Conservation (phyloP, 2,113 vertebrate species). For the Myocastor coypus region DNA sequence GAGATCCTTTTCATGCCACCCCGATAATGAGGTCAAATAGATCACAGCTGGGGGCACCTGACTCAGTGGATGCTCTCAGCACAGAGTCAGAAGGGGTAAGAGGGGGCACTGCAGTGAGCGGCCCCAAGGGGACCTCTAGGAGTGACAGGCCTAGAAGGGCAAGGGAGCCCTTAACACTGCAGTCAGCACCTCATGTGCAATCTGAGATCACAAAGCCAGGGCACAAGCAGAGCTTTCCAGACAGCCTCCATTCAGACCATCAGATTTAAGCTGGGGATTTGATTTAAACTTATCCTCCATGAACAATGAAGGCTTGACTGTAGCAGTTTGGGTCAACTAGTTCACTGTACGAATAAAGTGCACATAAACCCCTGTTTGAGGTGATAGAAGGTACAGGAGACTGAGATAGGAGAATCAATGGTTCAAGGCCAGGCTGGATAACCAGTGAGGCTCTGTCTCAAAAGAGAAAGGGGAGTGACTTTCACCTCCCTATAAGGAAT, state of each 20-base stretch:
- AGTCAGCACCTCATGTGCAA: background rate
- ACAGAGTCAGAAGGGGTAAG: too few relatives aligned
- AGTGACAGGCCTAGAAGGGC: background rate
- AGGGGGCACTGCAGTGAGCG: rapidly evolving
- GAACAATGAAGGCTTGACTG: background rate
- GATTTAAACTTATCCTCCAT: background rate
- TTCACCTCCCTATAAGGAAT: background rate
- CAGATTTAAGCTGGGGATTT: background rate
- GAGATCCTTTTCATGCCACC: background rate
- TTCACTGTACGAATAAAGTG: background rate
- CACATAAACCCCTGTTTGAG: background rate
- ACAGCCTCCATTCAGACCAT: background rate
- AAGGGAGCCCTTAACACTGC: background rate
- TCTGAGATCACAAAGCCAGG: background rate
- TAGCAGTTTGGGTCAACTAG: background rate
- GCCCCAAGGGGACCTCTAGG: background rate
- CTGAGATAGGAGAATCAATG: background rate
- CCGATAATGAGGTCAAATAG: too few relatives aligned
- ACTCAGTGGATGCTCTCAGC: background rate
- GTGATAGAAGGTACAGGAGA: background rate
- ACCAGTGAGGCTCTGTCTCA: background rate
- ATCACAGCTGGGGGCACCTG: too few relatives aligned
- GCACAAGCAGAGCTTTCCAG: background rate
- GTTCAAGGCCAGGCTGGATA: background rate
- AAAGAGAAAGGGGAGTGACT: background rate